These are phyloP conservation scores for Liasis olivaceus DNA, from an alignment of 2,797 vertebrate species.

Conservation along the genomic window DNA sequence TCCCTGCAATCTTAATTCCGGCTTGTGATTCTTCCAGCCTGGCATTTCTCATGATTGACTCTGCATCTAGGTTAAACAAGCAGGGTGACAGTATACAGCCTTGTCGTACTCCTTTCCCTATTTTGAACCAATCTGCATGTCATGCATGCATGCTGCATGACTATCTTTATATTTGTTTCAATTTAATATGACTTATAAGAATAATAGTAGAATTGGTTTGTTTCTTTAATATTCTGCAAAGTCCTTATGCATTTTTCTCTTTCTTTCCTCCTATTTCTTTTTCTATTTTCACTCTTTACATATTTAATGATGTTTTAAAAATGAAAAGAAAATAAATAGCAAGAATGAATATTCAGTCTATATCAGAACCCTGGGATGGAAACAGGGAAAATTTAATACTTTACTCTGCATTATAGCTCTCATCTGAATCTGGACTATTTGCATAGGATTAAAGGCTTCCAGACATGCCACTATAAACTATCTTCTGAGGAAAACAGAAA, in stretches of 20 bases:
- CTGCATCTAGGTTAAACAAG: no score
- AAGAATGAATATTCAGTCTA: neutral
- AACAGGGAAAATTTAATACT: neutral
- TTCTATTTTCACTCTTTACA: neutral
- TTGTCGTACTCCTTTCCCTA: no score
- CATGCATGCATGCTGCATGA: no score
- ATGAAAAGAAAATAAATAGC: neutral
- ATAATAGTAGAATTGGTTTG: no score
- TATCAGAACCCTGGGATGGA: neutral
- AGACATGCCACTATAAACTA: neutral
- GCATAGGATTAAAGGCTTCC: neutral
- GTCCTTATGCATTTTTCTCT: neutral
- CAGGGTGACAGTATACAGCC: no score
- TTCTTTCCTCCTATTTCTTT: neutral
- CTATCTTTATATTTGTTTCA: no score
- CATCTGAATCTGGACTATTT: neutral
- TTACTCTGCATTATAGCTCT: neutral
- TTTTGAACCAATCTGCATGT: no score
- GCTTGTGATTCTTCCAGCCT: no score
- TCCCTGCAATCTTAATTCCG: no score
- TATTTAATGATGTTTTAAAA: neutral
- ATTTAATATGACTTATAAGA: no score
- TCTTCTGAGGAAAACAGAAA: neutral
- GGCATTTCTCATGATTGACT: no score
- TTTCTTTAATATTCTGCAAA: neutral